Evolutionary conservation across 2,113 vertebrate genomes (phyloP), one percentile per base, ranked within the genome.

Genomic region (Zosterops pallidus): DNA sequence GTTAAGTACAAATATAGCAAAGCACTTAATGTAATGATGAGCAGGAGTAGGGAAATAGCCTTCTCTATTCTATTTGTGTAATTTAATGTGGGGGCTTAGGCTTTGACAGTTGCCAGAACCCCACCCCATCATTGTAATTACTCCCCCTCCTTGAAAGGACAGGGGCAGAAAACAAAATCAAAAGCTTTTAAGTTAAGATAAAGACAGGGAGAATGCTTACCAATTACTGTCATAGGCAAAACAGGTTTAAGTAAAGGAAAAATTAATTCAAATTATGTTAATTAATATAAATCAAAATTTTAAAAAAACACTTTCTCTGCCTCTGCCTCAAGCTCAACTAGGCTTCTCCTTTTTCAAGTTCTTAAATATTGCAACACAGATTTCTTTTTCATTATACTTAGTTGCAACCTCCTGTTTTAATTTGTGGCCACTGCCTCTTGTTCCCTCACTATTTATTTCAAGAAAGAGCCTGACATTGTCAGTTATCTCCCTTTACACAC

Each of bases 121-220:
- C 8, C 5, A 50, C 7, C 1, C 9, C 24, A 12, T 2, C 37
- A 46, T 83, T 75, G 37, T 52, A 35, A 52, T 67, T 52, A 29
- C 14, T 60, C 21, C 4, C 2, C 5, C 5, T 47, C 12, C 23
- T 60, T 35, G 83, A 31, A 19, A 50, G 9, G 12, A 17, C 33
- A 56, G 25, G 12, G 14, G 16, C 12, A 74, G 9, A 89, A 89
- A 86, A 42, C 18, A 69, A 72, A 9, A 72, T 28, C 2, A 78
- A 64, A 80, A 50, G 1, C 22, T 60, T 0, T 0, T 60, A 19
- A 21, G 8, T 60, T 3, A 5, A 56, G 11, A 70, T 26, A 60
- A 87, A 68, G 41, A 47, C 9, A n/a, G n/a, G 3, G 10, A 80
- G 6, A 60, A 29, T 55, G 8, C 6, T 79, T 47, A 52, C 5